A percentile compares a stretch with the other conserved stretches of the same genome.
These are phyloP conservation scores for Harpegnathos saltator DNA, from an alignment of 1,140 invertebrate species.

Conservation along the genomic window DNA sequence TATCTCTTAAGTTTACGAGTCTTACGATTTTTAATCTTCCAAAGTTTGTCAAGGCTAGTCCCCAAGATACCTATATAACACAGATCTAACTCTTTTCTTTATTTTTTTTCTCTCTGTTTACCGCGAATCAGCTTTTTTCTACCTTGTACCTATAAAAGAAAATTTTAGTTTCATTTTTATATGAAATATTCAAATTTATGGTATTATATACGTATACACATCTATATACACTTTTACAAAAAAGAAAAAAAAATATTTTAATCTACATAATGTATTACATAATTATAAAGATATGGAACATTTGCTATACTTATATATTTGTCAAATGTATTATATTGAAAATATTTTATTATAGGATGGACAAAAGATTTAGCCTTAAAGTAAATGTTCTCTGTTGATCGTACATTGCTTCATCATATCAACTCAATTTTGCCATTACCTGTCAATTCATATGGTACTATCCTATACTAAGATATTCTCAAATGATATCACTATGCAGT, in stretches of 20 bases:
- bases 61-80: slow-evolving; percentile 75
- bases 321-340: slow-evolving; percentile 80
- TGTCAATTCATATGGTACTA: slow-evolving; percentile 78
- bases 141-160: slow-evolving; percentile 80
- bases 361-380: slow-evolving; percentile 67
- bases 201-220: slow-evolving; percentile 83
- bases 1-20: slow-evolving; percentile 57
- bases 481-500: slow-evolving; percentile 79
- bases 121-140: slow-evolving; percentile 79
- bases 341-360: slow-evolving; percentile 82
- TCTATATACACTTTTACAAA: slow-evolving; percentile 82
- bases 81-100: slow-evolving; percentile 63
- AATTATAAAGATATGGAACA: slow-evolving; percentile 80
- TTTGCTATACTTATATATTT: slow-evolving; percentile 81
- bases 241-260: slow-evolving; percentile 82
- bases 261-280: slow-evolving; percentile 81
- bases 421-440: slow-evolving; percentile 77
- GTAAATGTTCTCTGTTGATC: slow-evolving; percentile 70
- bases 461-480: slow-evolving; percentile 82
- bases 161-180: slow-evolving; percentile 84
- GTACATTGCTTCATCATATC: slow-evolving; percentile 69
- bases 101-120: slow-evolving; percentile 74
- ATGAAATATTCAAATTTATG: slow-evolving; percentile 82
- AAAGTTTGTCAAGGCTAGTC: slow-evolving; percentile 84
- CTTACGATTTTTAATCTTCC: slow-evolving; percentile 71